These are phyloP conservation scores for Podocnemis expansa DNA, from an alignment of 2,113 vertebrate species.

Conservation along the genomic window DNA sequence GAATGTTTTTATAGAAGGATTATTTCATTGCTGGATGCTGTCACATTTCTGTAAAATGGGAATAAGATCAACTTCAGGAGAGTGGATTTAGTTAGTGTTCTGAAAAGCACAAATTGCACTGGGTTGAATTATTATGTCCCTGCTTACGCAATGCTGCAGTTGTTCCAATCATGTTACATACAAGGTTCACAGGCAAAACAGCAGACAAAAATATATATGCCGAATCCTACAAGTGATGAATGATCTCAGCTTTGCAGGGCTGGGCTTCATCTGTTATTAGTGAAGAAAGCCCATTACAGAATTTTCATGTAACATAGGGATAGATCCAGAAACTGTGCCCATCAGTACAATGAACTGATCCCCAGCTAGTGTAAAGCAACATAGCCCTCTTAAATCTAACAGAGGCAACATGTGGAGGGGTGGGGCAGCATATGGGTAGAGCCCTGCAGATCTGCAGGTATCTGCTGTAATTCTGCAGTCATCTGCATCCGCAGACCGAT, in stretches of 20 bases:
- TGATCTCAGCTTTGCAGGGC: neutral
- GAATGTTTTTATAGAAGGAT: neutral
- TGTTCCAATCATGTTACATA: neutral
- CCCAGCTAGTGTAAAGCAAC: neutral
- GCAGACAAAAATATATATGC: rapidly evolving
- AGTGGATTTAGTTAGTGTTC: neutral
- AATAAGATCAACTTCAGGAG: neutral
- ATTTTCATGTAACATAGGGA: neutral
- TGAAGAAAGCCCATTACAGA: neutral
- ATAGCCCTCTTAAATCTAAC: neutral
- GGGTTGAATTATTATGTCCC: neutral
- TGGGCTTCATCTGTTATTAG: neutral
- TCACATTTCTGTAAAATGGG: neutral
- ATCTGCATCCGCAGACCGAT: no score
- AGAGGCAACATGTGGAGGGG: no score
- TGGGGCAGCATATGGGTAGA: no score
- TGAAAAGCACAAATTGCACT: neutral
- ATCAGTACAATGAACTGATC: neutral
- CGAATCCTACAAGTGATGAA: neutral
- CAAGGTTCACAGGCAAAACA: neutral
- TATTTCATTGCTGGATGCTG: neutral
- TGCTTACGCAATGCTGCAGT: neutral
- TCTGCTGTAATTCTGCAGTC: no score
- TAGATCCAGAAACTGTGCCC: neutral
- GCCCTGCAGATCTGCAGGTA: no score